phyloP scores from a whole-genome alignment of 1,140 invertebrate genomes.

The Pseudomyrmex pallidus region DNA sequence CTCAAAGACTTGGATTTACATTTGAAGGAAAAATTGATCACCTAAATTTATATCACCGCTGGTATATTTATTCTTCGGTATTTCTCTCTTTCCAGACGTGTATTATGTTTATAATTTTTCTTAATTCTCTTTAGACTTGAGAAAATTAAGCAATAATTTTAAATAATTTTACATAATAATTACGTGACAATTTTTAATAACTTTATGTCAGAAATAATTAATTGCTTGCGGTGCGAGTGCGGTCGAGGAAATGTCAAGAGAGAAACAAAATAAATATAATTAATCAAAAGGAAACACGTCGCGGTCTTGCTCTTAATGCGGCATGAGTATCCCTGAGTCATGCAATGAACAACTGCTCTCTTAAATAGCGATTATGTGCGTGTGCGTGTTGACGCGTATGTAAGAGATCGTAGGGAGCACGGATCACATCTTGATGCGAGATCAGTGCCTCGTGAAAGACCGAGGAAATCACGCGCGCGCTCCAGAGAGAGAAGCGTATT shows the following conservation, averaged over 20 bases:
- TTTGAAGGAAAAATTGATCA: neutral
- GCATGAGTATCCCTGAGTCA: constrained; percentile 62
- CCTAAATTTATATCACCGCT: too few relatives aligned
- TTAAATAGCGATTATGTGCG: constrained; percentile 47
- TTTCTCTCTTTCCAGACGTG: too few relatives aligned
- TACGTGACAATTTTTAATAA: too few relatives aligned
- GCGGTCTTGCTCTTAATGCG: neutral
- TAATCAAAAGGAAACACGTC: neutral
- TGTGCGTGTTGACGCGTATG: constrained; percentile 52
- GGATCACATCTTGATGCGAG: constrained; percentile 75
- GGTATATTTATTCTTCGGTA: too few relatives aligned
- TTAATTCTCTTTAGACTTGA: neutral
- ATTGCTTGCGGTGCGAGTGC: too few relatives aligned
- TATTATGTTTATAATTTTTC: too few relatives aligned
- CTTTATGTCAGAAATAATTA: neutral
- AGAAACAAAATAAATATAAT: neutral
- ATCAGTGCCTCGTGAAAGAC: constrained; percentile 80
- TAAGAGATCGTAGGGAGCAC: constrained; percentile 56
- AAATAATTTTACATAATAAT: too few relatives aligned
- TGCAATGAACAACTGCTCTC: constrained; percentile 72
- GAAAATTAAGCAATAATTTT: too few relatives aligned
- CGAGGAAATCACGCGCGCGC: constrained; percentile 71
- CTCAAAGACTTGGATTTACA: neutral
- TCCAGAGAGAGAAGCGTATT: neutral
- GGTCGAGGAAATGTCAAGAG: neutral